Percentiles rank a stretch among this genome's conserved stretches.
Evolutionary conservation across 2,113 vertebrate species (phyloP).

Genomic region (Gracilinanus agilis): DNA sequence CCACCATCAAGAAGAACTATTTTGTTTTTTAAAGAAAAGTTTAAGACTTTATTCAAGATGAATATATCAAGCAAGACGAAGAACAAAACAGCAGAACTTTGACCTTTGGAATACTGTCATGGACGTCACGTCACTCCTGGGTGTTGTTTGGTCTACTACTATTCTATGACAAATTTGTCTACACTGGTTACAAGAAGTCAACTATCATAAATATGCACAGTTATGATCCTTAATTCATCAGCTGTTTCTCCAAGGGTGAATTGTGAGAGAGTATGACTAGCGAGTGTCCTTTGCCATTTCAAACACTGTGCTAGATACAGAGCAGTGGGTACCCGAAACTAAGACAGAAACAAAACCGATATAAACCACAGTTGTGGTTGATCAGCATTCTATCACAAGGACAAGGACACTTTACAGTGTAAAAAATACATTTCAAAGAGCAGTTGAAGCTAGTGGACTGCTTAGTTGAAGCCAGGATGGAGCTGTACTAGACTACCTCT

Average conservation of each 20-base stretch:
- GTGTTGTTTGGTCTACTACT: conserved; percentile 60
- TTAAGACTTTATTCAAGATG: conserved; percentile 88
- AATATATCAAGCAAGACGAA: conserved; percentile 79
- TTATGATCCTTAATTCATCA: conserved; percentile 10
- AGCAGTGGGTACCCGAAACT: background rate
- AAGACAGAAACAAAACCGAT: conserved; percentile 55
- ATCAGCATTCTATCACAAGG: conserved; percentile 64
- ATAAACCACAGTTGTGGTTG: conserved; percentile 2
- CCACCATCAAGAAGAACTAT: conserved; percentile 53
- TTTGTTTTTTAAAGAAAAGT: conserved; percentile 79
- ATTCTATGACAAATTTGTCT: conserved; percentile 62
- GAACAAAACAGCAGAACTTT: conserved; percentile 83
- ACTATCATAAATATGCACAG: conserved; percentile 68
- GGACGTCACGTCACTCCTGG: conserved; percentile 57
- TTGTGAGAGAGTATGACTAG: background rate
- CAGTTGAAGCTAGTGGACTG: conserved; percentile 64
- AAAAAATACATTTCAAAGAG: conserved; percentile 48
- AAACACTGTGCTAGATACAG: conserved; percentile 58
- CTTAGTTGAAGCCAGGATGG: conserved; percentile 54
- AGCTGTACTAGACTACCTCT: background rate
- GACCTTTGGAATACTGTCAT: conserved; percentile 82
- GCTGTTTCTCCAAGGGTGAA: conserved; percentile 6
- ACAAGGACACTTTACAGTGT: background rate
- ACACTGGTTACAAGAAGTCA: conserved; percentile 64
- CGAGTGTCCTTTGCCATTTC: conserved; percentile 62